Base-by-base conservation (phyloP, 2,797 vertebrate genomes). In the Artibeus lituratus region DNA sequence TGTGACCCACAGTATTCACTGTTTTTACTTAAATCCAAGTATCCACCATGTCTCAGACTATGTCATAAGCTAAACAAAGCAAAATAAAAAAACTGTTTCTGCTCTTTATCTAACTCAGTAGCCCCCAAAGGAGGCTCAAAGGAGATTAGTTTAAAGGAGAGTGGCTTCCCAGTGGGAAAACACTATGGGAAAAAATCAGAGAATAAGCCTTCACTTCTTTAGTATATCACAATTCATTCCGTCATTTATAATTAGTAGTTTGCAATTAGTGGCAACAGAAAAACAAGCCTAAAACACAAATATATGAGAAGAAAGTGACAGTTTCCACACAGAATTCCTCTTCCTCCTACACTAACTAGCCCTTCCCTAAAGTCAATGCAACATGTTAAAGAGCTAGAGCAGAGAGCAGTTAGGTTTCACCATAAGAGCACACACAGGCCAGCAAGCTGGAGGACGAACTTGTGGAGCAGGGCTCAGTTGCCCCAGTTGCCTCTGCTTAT, bases 21-120 rank as follows among this genome's bases (percentile, higher is more conserved):
- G 26, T 78, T 95, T 92, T 88, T 85, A 83, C 83, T 91, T 90
- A 91, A 94, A 76, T 35, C 11, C 21, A 82, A n/a, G 15, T 73
- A 81, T 69, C 35, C 6, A 24, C 86, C 59, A 22, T 39, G 7
- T 76, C 77, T 90, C 32, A 8, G 37, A 59, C 32, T 55, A 12
- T 76, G 49, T 59, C 74, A 87, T 42, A 82, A 81, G 37, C 81
- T 74, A 82, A 59, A 59, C 73, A 74, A 82, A 62, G 42, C n/a
- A 78, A 53, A 78, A 9, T 12, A 67, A 82, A 69, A 7, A 44
- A 85, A 32, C 5, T 8, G 16, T 95, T 29, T 92, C 78, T 73
- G 87, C 14, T 53, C 47, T 62, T 42, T 9, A 73, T 62, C 49
- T 9, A 86, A 73, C 51, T 92, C 76, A 37, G 24, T 24, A 7